Evolutionary conservation across 2,797 vertebrate species (phyloP).

Genomic region (Sebastes variabilis): DNA sequence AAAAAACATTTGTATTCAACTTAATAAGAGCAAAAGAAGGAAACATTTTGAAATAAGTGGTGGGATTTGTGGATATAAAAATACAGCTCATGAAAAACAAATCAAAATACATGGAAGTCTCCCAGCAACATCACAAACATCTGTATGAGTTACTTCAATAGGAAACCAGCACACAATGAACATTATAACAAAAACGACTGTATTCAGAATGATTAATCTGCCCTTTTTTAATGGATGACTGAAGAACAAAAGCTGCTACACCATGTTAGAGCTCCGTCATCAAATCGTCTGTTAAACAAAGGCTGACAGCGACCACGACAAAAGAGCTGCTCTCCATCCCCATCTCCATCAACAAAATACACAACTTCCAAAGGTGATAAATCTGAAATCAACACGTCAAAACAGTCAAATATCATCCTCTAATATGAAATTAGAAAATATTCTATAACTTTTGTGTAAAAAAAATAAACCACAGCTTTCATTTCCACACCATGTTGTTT

Average conservation of each 20-base stretch:
- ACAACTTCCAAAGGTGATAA: constrained; percentile 3
- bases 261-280: constrained; percentile 16
- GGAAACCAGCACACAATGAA: neutral
- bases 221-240: neutral
- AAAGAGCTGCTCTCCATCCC: constrained; percentile 23
- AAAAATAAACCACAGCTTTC: neutral
- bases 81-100: neutral
- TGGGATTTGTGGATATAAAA: neutral
- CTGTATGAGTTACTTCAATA: neutral
- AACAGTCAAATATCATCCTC: neutral
- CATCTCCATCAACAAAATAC: constrained; percentile 11
- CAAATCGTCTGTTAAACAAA: constrained; percentile 18
- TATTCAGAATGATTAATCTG: neutral
- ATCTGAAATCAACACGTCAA: neutral
- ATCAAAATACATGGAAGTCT: neutral
- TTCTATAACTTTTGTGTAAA: neutral
- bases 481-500: constrained; percentile 43
- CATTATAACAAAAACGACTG: neutral
- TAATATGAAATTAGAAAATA: neutral
- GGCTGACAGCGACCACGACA: constrained; percentile 18
- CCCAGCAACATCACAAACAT: neutral
- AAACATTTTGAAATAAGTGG: neutral
- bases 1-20: neutral
- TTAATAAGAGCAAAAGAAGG: neutral
- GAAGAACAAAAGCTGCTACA: constrained; percentile 1